Conservation (phyloP, 35 echinoderm and acorn worm species). For the Patiria miniata region DNA sequence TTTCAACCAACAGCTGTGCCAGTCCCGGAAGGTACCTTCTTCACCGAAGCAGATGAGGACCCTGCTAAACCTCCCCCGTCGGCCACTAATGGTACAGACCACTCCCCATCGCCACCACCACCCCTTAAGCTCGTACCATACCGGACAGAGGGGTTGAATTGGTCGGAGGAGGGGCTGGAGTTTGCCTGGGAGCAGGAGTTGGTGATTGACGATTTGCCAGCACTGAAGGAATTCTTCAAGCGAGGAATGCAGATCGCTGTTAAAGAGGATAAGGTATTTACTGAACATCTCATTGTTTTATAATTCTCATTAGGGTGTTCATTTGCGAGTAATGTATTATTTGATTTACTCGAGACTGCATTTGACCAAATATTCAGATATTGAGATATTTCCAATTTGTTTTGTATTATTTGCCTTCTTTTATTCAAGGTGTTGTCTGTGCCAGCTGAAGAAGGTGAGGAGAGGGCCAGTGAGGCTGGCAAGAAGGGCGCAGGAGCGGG, state of each 20-base stretch:
- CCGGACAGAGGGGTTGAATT: slow-evolving; percentile 79
- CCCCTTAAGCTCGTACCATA: slow-evolving; percentile 58
- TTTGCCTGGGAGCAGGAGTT: slow-evolving; percentile 69
- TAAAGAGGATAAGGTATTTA: slow-evolving; percentile 92
- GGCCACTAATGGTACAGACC: not conserved
- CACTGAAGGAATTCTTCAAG: slow-evolving; percentile 84
- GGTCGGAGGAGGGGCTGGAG: slow-evolving; percentile 83
- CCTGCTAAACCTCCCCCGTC: not conserved
- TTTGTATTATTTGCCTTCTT: not conserved
- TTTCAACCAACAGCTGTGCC: too few species aligned
- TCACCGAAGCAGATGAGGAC: slow-evolving; percentile 24
- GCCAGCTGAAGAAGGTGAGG: slow-evolving; percentile 69
- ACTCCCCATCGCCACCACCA: not conserved
- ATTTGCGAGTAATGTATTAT: too few species aligned
- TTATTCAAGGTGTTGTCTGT: slow-evolving; percentile 63
- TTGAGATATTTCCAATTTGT: too few species aligned
- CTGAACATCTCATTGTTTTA: not conserved
- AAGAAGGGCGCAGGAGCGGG: slow-evolving; percentile 46
- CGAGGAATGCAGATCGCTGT: slow-evolving; percentile 72
- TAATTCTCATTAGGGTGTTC: not conserved
- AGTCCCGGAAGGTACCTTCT: not conserved
- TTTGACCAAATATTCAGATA: too few species aligned
- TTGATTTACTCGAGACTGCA: too few species aligned
- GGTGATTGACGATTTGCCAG: slow-evolving; percentile 83
- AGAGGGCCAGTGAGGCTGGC: slow-evolving; percentile 28